These are phyloP conservation scores for Onthophagus sagittarius DNA, from an alignment of 2,888 invertebrate genomes.

Conservation along the genomic window DNA sequence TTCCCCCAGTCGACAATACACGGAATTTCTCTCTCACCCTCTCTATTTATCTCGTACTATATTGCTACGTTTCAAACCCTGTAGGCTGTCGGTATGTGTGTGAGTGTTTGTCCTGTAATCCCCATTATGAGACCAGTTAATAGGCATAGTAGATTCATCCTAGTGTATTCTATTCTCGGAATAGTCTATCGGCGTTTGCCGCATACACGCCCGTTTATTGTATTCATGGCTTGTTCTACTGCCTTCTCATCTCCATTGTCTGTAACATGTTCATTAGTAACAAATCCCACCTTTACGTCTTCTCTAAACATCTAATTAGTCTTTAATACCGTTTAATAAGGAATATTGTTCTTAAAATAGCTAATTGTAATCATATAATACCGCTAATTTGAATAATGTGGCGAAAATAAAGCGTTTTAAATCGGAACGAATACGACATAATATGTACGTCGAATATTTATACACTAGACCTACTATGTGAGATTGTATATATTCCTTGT, in stretches of 20 bases:
- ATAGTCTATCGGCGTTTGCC: neutral
- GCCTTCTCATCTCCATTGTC: neutral
- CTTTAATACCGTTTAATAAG: no score
- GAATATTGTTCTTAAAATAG: no score
- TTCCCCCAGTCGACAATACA: neutral
- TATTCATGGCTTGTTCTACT: neutral
- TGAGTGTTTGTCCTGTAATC: neutral
- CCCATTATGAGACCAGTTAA: neutral
- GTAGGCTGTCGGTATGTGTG: neutral
- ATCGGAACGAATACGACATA: no score
- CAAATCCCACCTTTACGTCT: neutral
- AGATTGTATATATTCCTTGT: no score
- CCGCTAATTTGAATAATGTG: no score
- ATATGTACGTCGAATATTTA: no score
- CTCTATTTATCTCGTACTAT: neutral
- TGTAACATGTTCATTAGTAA: neutral
- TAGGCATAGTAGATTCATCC: neutral
- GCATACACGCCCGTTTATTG: neutral
- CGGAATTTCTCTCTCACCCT: no score
- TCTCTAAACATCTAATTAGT: no score
- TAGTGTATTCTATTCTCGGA: neutral
- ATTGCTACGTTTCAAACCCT: neutral
- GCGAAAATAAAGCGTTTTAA: no score
- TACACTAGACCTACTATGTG: no score
- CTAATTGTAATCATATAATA: no score